Evolutionary conservation across 2,888 invertebrate species (phyloP), one percentile per base, ranked within the genome.

Genomic region (Netelia fuscicornis): DNA sequence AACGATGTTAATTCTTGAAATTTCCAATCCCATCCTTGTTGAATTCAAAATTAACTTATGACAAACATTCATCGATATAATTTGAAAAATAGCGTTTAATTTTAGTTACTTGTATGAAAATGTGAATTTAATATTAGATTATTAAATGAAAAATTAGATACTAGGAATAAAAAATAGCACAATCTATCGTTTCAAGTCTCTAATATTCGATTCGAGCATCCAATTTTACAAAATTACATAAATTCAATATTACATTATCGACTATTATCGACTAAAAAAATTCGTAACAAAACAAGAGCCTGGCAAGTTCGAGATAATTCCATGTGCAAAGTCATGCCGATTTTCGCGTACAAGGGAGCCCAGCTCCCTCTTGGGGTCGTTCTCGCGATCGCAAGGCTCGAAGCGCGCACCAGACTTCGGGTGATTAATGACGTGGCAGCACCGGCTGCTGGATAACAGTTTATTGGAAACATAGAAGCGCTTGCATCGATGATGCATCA

Each of bases 401-500:
- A 64, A 17, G n/a, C 68, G 37, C 44, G 30, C 56, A 70, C 65
- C 52, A 67, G 76, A 48, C 20, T 58, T 25, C 60, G 44, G 71
- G 80, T 90, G 90, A 90, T 90, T 90, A 90, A 90, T 86, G 89
- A 88, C 83, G 81, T 86, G 87, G 86, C 89, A 86, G 85, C 68
- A 86, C 70, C 88, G 85, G 88, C 89, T 86, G 88, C 84, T 86
- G 65, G 78, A 83, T 83, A 75, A 86, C 86, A 90, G 90, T 91
- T 90, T 91, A 90, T 90, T 90, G 90, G 90, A 89, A 90, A 86
- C 88, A 88, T 87, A 80, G 81, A 70, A 78, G 82, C 81, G 42
- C 64, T 11, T 60, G 83, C 88, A 89, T 90, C 87, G 88, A 90
- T 89, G 90, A 90, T 90, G 88, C 89, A 90, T 89, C 84, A 82